Evolutionary conservation across 2,113 vertebrate species (phyloP).

Genomic region (Piaya cayana): DNA sequence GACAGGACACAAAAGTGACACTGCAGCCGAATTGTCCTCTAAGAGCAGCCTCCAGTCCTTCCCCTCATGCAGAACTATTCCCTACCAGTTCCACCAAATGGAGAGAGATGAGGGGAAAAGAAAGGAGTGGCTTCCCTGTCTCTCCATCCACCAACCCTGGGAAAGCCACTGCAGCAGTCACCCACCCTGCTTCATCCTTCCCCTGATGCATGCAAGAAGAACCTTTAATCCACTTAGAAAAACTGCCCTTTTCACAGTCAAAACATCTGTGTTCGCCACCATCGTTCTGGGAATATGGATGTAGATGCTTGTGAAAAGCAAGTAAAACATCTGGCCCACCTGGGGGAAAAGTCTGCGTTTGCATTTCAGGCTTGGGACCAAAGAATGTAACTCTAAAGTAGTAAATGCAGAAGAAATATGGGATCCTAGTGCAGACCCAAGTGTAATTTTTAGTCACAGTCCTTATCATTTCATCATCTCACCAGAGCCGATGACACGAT

Average conservation of each 20-base stretch:
- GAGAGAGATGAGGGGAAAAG: background rate
- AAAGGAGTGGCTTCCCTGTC: background rate
- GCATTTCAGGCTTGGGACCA: background rate
- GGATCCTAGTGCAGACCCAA: background rate
- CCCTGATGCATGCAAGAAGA: background rate
- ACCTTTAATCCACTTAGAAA: background rate
- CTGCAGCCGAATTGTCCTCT: background rate
- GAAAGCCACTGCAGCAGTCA: background rate
- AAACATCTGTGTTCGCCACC: background rate
- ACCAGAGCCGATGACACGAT: background rate
- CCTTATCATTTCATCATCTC: background rate
- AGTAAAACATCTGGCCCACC: conserved; percentile 11
- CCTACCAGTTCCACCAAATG: accelerated
- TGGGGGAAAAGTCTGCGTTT: background rate
- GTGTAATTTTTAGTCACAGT: background rate
- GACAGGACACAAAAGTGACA: background rate
- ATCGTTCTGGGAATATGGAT: background rate
- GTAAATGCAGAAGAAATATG: background rate
- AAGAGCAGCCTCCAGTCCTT: no score
- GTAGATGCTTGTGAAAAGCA: conserved; percentile 13
- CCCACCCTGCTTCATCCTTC: background rate
- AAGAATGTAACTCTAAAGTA: background rate
- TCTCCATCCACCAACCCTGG: accelerated
- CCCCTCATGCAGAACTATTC: no score
- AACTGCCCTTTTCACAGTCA: background rate